Evolutionary conservation across 2,113 vertebrate genomes (phyloP).

Genomic region (Galbula dea): DNA sequence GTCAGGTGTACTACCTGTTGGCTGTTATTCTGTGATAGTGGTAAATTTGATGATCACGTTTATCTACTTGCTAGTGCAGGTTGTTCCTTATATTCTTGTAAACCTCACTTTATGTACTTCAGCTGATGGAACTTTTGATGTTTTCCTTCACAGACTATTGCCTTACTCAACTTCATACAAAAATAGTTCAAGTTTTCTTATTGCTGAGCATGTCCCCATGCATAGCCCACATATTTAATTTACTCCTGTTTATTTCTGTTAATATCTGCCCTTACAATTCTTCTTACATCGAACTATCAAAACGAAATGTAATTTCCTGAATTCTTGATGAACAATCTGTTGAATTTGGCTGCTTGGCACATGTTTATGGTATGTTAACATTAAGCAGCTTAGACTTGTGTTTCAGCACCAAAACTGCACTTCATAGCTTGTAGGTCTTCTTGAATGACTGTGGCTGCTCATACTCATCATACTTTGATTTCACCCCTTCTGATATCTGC

Average conservation of each 20-base stretch:
- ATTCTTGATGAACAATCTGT: not conserved
- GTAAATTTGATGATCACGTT: not conserved
- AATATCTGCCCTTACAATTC: not conserved
- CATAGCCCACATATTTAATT: not conserved
- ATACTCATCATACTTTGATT: not conserved
- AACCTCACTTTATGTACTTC: not conserved
- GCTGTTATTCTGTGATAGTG: accelerated
- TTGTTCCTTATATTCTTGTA: not conserved
- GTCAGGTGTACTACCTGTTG: not conserved
- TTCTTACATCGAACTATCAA: not conserved
- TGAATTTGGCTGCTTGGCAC: not conserved
- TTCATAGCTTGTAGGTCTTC: not conserved
- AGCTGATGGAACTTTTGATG: not conserved
- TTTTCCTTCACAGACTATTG: not conserved
- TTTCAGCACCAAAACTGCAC: not conserved
- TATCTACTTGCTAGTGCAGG: accelerated
- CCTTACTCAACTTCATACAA: not conserved
- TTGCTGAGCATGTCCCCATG: not conserved
- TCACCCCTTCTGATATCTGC: not conserved
- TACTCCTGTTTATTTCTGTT: not conserved
- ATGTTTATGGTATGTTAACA: not conserved
- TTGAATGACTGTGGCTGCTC: not conserved
- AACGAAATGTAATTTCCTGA: not conserved
- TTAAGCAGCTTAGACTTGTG: accelerated
- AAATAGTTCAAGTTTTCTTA: not conserved